Base-by-base conservation (phyloP, 2,797 vertebrate genomes). In the Megalops cyprinoides region DNA sequence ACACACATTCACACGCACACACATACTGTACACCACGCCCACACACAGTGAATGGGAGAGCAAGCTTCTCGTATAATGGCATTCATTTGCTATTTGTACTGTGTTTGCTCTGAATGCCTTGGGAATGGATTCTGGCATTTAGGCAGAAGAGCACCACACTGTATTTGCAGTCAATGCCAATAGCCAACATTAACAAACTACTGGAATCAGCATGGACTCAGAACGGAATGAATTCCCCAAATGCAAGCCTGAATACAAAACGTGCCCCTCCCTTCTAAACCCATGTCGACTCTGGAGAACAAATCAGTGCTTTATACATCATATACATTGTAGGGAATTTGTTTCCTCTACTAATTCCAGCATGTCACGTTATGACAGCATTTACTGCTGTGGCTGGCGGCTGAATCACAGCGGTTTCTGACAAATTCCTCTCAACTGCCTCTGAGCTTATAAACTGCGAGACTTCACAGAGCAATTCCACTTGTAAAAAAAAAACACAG, bases 361-460 rank as follows among this genome's bases (percentile, higher is more conserved):
- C 53, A 44, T 10, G 75, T 58, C 51, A 23, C 15, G 28, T n/a
- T 77, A 37, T 37, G 20, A 77, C 34, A 58, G 75, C 37, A 10
- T 77, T 77, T 39, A 58, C 37, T 25, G 8, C 0, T 12, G 18
- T 18, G 55, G 39, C 76, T 25, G 37, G 55, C 53, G 55, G 39
- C 37, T 42, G 39, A 4, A 15, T 60, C 55, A 7, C n/a, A 4
- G 71, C 12, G 76, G 37, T 74, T 58, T 62, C 71, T 56, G 67
- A 42, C 31, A 77, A 58, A 82, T 74, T 53, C 55, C 20, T 82
- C 44, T 44, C 76, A 53, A 53, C 67, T 73, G 67, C 78, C 78
- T 74, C 58, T 46, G 12, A 42, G 20, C 51, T 76, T 51, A 78
- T 34, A 77, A 73, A 82, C 25, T 48, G 49, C 4, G 37, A n/a